Evolutionary conservation across 2,888 invertebrate species (phyloP), one percentile per base, ranked within the genome.

Genomic region (Netelia melanura): DNA sequence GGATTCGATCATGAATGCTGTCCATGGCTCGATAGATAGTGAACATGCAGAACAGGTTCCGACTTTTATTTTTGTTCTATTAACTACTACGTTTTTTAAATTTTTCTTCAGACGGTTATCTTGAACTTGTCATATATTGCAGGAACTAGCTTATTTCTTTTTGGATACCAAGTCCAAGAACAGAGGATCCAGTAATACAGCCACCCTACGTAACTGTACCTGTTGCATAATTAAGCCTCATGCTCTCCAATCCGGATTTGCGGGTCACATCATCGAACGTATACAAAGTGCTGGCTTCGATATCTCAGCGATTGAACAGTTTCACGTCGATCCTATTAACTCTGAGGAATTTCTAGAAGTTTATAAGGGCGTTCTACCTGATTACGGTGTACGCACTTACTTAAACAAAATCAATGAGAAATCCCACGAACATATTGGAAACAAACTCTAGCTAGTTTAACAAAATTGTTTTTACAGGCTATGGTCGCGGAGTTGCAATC

Each of bases 301-400:
- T 65, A 96, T 99, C 62, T 96, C 97, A 0, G 98, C 97, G 0
- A 94, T 98, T 85, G 96, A 97, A 93, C 96, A 97, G 96, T 96
- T 97, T 88, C 95, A 96, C 84, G 95, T 99, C 89, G 97, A 97
- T 89, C 96, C 96, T 85, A 95, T 96, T 0, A 97, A 98, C 93
- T 98, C 98, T 5, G 97, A 98, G 89, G 98, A 98, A 93, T 98
- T 98, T 94, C 96, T 97, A 91, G 98, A 98, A 94, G 97, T 98
- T 3, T 99, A 99, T 93, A 98, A 98, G 92, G 98, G 98, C 1
- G 97, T 98, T 74, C 95, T 98, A 54, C 96, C 96, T 0, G 97
- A 98, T 90, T 97, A 96, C 92, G 95, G 96, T 92, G 97, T 96
- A 91, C 90, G 93, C 89, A 77, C 11, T 77, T 30, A 62, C 10